Evolutionary conservation across 2,797 vertebrate species (phyloP).

Genomic region (Oreonectes daqikongensis): DNA sequence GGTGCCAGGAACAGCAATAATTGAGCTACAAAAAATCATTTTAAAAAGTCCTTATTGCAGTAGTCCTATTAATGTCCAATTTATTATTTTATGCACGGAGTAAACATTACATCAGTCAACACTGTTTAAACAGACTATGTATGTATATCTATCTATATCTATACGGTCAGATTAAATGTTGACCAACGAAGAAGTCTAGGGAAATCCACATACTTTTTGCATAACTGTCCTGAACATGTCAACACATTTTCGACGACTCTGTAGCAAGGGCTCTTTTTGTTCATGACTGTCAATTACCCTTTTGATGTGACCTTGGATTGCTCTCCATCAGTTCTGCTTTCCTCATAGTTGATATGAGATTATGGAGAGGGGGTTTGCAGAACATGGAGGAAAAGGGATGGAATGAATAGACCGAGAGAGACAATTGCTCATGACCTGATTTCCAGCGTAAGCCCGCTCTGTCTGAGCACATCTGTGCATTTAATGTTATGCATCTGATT

Average conservation of each 20-base stretch:
- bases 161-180: background rate
- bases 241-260: too few relatives aligned
- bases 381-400: conserved; percentile 4
- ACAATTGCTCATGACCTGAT: conserved; percentile 69
- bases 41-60: too few relatives aligned
- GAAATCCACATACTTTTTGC: too few relatives aligned
- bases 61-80: too few relatives aligned
- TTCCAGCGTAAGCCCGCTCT: conserved; percentile 67
- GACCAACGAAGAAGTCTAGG: background rate
- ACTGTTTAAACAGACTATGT: background rate
- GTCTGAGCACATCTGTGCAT: conserved; percentile 56
- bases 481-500: background rate
- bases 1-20: background rate
- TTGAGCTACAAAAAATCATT: too few relatives aligned
- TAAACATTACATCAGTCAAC: too few relatives aligned
- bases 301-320: conserved; percentile 57
- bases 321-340: too few relatives aligned
- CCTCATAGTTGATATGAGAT: too few relatives aligned
- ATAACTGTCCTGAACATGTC: too few relatives aligned
- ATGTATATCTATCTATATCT: background rate
- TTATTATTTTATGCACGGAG: too few relatives aligned
- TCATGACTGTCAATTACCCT: conserved; percentile 59
- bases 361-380: background rate
- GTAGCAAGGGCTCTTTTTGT: conserved; percentile 52
- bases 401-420: conserved; percentile 36